phyloP scores from a whole-genome alignment of 53 echinoderm and acorn worm genomes.

The Stichopus horrens region DNA sequence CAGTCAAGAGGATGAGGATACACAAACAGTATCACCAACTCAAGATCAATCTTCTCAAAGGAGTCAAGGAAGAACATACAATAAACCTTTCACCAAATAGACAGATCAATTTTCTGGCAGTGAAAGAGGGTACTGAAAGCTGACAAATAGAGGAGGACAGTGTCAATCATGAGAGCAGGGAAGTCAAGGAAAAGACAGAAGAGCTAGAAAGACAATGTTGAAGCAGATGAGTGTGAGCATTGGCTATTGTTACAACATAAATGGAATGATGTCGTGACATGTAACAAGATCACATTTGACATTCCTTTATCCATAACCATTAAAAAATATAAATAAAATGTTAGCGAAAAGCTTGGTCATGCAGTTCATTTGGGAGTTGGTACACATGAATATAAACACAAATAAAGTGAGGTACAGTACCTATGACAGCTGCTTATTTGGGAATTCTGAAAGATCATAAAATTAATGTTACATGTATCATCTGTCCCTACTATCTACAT shows the following conservation, averaged over 20 bases:
- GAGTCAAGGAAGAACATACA: background rate
- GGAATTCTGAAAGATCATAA: slow-evolving; percentile 40
- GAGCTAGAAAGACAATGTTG: background rate
- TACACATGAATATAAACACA: slow-evolving; percentile 45
- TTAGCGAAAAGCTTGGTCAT: slow-evolving; percentile 38
- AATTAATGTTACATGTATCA: background rate
- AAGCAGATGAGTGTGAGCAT: background rate
- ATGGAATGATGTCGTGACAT: slow-evolving; percentile 20
- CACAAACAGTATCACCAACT: too few relatives aligned
- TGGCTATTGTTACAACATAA: slow-evolving; percentile 27
- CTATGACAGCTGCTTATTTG: slow-evolving; percentile 39
- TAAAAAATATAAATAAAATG: slow-evolving; percentile 13
- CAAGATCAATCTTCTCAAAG: too few relatives aligned
- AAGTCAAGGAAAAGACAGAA: background rate
- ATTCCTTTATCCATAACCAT: slow-evolving; percentile 26
- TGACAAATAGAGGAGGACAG: background rate
- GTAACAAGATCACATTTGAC: slow-evolving; percentile 7
- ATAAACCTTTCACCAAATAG: background rate
- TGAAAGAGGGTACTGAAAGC: background rate
- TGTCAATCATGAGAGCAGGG: background rate
- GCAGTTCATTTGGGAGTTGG: slow-evolving; percentile 40
- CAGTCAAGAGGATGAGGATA: too few relatives aligned
- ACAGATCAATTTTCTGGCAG: background rate
- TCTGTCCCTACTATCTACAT: too few relatives aligned
- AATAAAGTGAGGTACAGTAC: slow-evolving; percentile 44